Base-by-base conservation (phyloP, 2,797 vertebrate genomes). In the Chaetophractus vellerosus region DNA sequence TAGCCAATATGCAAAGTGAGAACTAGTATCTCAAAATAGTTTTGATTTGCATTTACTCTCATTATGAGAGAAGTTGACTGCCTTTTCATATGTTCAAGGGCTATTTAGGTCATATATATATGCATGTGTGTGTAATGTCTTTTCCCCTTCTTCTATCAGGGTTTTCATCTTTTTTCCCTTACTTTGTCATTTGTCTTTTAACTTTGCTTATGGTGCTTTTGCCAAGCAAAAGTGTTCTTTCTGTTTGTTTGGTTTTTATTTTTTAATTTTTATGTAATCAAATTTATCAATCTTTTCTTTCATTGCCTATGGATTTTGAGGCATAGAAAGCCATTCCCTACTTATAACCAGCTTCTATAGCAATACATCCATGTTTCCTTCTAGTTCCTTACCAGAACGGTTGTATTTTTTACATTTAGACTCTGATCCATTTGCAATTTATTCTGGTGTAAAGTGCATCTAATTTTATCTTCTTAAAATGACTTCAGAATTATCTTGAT, bases 391-490 rank as follows among this genome's bases (percentile, higher is more conserved):
- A 36, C 36, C 1, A 45, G 45, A 45, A 55, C 50, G 38, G 76
- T 2, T 91, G 76, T 50, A 50, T n/a, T 76, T 91, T 75, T 91
- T 23, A 66, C n/a, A 69, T 9, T 91, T 87, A 82, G 38, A 76
- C 76, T 88, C 61, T 76, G 52, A 68, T 61, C 33, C 41, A 76
- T 28, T 74, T n/a, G 15, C 8, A 71, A 9, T 48, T 66, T 95
- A 63, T 81, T 88, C 16, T 91, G 33, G 72, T 52, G 3, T 52
- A 86, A 84, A 3, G 16, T 88, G 15, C 2, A 45, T 59, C 48
- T 52, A 88, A 66, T 75, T 64, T 94, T 92, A 72, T 55, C 78
- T 83, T 88, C 52, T 23, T 8, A 93, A 91, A 71, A 84, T 38
- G 45, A 74, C 10, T 41, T 33, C 7, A 71, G 71, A 15, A 24